phyloP scores from a whole-genome alignment of 2,797 vertebrate species.

The Acanthurus tractus region DNA sequence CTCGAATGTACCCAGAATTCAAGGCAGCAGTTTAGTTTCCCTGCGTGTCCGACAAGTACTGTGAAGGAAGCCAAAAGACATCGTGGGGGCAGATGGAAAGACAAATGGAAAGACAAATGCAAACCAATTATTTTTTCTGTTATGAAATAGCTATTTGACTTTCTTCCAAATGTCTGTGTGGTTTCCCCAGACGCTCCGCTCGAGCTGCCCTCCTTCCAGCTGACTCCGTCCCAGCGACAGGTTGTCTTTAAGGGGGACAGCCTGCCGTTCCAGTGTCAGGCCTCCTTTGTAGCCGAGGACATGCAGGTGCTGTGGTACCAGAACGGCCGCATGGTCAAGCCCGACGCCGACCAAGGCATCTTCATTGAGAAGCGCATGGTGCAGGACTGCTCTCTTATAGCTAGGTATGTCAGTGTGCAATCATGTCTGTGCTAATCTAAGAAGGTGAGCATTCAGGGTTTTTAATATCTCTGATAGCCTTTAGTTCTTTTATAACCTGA shows the following conservation, averaged over 20 bases:
- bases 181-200: conserved; percentile 90
- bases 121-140: neutral
- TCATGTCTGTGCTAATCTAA: fast-evolving
- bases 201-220: conserved; percentile 96
- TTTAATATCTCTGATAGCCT: too few species aligned
- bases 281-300: conserved; percentile 94
- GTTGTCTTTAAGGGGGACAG: conserved; percentile 98
- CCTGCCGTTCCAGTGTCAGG: conserved; percentile 97
- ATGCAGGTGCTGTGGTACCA: conserved; percentile 99
- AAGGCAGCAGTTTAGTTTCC: conserved; percentile 12
- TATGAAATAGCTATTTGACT: neutral
- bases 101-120: neutral
- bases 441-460: neutral
- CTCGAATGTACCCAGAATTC: conserved; percentile 29
- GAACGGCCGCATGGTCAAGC: conserved; percentile 93
- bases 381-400: conserved; percentile 97
- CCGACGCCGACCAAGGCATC: conserved; percentile 94
- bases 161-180: neutral
- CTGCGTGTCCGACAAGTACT: conserved; percentile 4
- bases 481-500: too few species aligned
- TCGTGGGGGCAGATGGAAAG: neutral
- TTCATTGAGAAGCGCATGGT: conserved; percentile 96
- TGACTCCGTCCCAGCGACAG: conserved; percentile 96
- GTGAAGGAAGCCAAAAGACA: neutral
- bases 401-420: conserved; percentile 85